A percentile compares a stretch with the other conserved stretches of the same genome.
phyloP scores from a whole-genome alignment of 2,797 vertebrate genomes.

The Iguana delicatissima region DNA sequence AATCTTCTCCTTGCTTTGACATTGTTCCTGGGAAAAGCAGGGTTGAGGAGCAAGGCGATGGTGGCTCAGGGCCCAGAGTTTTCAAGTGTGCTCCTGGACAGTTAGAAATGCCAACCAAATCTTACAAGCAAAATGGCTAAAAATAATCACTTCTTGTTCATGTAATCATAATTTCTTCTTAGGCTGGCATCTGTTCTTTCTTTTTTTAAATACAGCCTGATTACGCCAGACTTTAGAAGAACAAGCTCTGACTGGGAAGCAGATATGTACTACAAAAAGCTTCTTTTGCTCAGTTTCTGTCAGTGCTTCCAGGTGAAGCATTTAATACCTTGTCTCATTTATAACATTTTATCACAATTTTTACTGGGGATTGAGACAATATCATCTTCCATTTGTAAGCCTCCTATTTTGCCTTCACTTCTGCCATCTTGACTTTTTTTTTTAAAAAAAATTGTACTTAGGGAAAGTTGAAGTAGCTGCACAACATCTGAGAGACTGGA shows the following conservation, averaged over 20 bases:
- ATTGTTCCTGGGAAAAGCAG: background rate
- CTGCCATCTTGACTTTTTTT: background rate
- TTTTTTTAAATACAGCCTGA: background rate
- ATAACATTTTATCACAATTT: background rate
- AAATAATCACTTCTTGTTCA: background rate
- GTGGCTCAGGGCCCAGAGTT: background rate
- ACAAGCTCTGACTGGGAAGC: background rate
- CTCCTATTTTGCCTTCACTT: background rate
- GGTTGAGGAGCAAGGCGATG: background rate
- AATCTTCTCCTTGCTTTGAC: background rate
- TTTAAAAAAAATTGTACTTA: background rate
- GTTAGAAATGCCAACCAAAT: background rate
- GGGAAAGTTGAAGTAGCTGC: background rate
- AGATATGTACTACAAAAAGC: too few species aligned
- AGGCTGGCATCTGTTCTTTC: background rate
- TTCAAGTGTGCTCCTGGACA: background rate
- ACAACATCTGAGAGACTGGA: background rate
- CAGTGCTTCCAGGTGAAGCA: background rate
- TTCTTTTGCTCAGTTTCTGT: background rate
- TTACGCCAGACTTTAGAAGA: background rate
- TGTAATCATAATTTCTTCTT: background rate
- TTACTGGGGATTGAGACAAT: background rate
- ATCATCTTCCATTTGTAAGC: background rate
- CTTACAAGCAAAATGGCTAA: background rate
- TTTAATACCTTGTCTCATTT: too few species aligned